phyloP scores from a whole-genome alignment of 2,113 vertebrate genomes.

The Syngnathus scovelli region DNA sequence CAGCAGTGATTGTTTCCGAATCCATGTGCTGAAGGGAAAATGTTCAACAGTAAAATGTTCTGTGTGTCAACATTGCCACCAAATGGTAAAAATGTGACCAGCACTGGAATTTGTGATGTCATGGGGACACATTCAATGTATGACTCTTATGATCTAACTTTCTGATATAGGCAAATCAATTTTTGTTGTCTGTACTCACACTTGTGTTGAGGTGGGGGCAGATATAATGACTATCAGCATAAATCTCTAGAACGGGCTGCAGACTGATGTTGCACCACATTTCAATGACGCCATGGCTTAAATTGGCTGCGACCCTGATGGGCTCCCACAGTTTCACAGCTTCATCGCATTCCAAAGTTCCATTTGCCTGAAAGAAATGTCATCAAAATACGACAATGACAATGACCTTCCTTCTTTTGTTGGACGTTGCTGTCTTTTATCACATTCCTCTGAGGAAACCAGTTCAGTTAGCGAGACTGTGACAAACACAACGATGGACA shows the following conservation, averaged over 20 bases:
- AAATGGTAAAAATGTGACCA: constrained; percentile 39
- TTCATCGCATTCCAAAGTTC: constrained; percentile 53
- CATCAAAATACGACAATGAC: neutral
- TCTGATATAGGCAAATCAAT: neutral
- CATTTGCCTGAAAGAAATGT: constrained; percentile 40
- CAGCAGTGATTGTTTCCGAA: constrained; percentile 36
- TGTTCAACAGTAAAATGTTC: constrained; percentile 17
- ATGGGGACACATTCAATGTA: no score
- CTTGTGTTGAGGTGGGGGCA: constrained; percentile 33
- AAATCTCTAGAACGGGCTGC: constrained; percentile 44
- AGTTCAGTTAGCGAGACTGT: constrained; percentile 12
- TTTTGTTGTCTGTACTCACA: constrained; percentile 48
- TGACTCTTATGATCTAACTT: neutral
- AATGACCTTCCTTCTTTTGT: neutral
- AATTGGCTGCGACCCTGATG: constrained; percentile 31
- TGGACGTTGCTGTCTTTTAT: constrained; percentile 9
- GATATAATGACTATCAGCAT: neutral
- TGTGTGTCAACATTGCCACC: constrained; percentile 58
- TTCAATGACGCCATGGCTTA: constrained; percentile 32
- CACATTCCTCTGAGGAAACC: constrained; percentile 25
- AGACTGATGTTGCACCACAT: constrained; percentile 62
- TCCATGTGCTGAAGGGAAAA: constrained; percentile 43
- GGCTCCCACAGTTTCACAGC: constrained; percentile 50
- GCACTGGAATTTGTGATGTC: neutral
- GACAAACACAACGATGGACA: constrained; percentile 9